Evolutionary conservation across 2,888 invertebrate species (phyloP).

Genomic region (Netelia virgata): DNA sequence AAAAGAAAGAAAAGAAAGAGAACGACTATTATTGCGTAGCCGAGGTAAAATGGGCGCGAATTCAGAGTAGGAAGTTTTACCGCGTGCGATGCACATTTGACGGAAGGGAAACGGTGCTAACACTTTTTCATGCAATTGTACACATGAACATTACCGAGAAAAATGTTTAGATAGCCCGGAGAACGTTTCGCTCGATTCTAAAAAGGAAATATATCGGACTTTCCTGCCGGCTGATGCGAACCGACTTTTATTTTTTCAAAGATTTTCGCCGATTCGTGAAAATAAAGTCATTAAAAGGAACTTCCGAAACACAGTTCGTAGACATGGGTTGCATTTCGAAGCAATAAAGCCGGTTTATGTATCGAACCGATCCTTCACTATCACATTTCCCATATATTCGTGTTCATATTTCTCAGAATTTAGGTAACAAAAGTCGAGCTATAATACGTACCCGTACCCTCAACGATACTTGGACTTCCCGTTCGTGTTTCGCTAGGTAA

Average conservation of each 20-base stretch:
- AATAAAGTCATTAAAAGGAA: too few relatives aligned
- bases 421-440: conserved; percentile 72
- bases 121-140: not conserved
- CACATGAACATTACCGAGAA: not conserved
- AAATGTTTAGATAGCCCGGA: too few relatives aligned
- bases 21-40: not conserved
- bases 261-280: too few relatives aligned
- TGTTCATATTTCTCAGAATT: conserved; percentile 81
- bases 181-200: too few relatives aligned
- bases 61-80: conserved; percentile 4
- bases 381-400: conserved; percentile 32
- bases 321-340: too few relatives aligned
- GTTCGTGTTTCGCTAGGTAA: conserved; percentile 66
- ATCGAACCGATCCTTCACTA: too few relatives aligned
- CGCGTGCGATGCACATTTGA: conserved; percentile 1
- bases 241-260: too few relatives aligned
- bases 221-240: too few relatives aligned
- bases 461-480: conserved; percentile 68
- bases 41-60: not conserved
- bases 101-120: conserved; percentile 19
- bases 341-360: too few relatives aligned
- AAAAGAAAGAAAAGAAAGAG: conserved; percentile 27
- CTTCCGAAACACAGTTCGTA: too few relatives aligned
- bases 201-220: too few relatives aligned
- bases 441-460: conserved; percentile 69